These are phyloP conservation scores for Ladona fulva DNA, from an alignment of 1,140 invertebrate species.

Conservation along the genomic window DNA sequence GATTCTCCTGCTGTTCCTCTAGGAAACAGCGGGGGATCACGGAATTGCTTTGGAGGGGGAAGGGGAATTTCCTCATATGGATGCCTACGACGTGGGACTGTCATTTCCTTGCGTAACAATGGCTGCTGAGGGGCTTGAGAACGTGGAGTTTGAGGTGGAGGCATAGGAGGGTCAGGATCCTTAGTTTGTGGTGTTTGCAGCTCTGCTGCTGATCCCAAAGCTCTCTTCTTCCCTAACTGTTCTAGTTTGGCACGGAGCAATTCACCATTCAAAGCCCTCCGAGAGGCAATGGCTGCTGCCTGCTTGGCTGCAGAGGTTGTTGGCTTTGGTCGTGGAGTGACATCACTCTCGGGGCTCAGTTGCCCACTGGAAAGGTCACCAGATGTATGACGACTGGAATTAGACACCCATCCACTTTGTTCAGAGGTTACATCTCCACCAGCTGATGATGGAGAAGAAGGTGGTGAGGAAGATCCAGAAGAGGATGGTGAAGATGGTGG, in stretches of 20 bases:
- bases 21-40: conserved; percentile 48
- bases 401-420: conserved; percentile 38
- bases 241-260: background rate
- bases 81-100: conserved; percentile 36
- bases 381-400: conserved; percentile 32
- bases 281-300: background rate
- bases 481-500: conserved; percentile 15
- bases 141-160: background rate
- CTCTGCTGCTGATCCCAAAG: background rate
- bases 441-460: conserved; percentile 26
- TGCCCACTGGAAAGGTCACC: conserved; percentile 33
- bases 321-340: background rate
- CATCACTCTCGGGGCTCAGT: conserved; percentile 25
- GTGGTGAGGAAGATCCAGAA: conserved; percentile 13
- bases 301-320: background rate
- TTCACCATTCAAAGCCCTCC: conserved; percentile 3
- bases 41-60: conserved; percentile 74
- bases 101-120: conserved; percentile 13
- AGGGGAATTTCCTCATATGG: conserved; percentile 64
- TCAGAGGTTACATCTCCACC: conserved; percentile 37
- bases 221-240: background rate
- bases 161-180: background rate
- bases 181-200: background rate
- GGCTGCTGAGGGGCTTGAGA: background rate
- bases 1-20: conserved; percentile 27